These are phyloP conservation scores for Pterostichus madidus DNA, from an alignment of 2,888 invertebrate genomes.

Conservation along the genomic window DNA sequence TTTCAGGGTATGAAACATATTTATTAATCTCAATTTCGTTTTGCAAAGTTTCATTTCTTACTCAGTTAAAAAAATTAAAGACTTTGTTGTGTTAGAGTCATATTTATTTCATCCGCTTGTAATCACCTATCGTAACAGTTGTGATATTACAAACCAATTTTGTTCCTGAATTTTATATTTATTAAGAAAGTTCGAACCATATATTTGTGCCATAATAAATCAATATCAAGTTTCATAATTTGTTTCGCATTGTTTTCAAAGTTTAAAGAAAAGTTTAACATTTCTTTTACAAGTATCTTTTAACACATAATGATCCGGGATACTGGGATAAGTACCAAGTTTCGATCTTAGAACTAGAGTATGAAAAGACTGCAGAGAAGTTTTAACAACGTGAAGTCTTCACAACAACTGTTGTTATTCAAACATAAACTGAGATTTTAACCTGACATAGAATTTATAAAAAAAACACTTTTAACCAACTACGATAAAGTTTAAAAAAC, in stretches of 20 bases:
- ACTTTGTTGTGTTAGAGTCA: too few relatives aligned
- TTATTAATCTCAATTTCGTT: background rate
- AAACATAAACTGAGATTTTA: conserved; percentile 22
- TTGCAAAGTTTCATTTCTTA: background rate
- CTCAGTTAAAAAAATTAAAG: background rate
- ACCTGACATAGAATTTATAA: conserved; percentile 22
- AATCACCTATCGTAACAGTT: too few relatives aligned
- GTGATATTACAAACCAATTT: conserved; percentile 6
- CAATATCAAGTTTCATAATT: conserved; percentile 44
- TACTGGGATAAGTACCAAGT: conserved; percentile 18
- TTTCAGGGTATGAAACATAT: background rate
- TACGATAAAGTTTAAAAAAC: background rate
- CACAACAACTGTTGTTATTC: conserved; percentile 26
- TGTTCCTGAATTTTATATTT: conserved; percentile 24
- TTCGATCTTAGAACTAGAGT: background rate
- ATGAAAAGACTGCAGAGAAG: background rate
- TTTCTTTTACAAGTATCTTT: conserved; percentile 28
- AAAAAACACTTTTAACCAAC: background rate
- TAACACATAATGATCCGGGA: conserved; percentile 34
- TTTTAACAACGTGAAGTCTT: conserved; percentile 32
- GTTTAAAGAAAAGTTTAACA: conserved; percentile 34
- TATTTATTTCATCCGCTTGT: too few relatives aligned
- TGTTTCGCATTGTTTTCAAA: conserved; percentile 40
- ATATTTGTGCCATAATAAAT: conserved; percentile 24
- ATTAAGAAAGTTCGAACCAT: conserved; percentile 16